Percentiles rank a stretch among this genome's conserved stretches.
These are phyloP conservation scores for Pedetes capensis DNA, from an alignment of 2,113 vertebrate species.

Conservation along the genomic window DNA sequence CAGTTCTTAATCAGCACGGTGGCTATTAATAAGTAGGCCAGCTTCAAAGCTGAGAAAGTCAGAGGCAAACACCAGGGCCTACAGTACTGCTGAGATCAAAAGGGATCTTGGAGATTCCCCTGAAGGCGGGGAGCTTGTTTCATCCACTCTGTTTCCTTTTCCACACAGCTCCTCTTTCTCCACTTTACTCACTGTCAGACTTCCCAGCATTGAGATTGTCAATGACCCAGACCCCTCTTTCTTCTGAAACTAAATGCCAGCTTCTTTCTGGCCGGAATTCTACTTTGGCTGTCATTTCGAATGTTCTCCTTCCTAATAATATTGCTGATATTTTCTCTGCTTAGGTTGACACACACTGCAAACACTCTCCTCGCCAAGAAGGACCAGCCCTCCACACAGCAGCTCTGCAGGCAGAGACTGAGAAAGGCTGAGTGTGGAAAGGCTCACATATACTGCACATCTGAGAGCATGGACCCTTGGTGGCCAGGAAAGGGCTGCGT, in stretches of 20 bases:
- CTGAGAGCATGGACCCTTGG: fast-evolving
- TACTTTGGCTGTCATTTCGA: not conserved
- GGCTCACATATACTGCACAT: fast-evolving
- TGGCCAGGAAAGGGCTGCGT: no score
- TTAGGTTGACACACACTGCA: not conserved
- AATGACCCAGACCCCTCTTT: not conserved
- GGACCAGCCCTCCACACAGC: no score
- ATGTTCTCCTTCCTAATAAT: not conserved
- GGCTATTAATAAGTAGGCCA: conserved; percentile 72
- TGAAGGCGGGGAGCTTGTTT: not conserved
- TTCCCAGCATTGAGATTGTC: not conserved
- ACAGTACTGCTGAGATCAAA: conserved; percentile 66
- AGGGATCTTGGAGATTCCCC: conserved; percentile 42
- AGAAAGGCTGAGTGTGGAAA: not conserved
- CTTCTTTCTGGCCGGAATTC: not conserved
- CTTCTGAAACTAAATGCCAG: conserved; percentile 13
- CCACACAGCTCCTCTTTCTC: not conserved
- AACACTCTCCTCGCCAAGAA: not conserved
- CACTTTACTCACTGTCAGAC: not conserved
- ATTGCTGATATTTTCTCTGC: not conserved
- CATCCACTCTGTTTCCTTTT: not conserved
- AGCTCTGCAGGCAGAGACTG: not conserved
- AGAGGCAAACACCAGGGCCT: conserved; percentile 68
- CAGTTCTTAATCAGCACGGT: conserved; percentile 49
- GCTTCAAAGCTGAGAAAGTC: conserved; percentile 81